These are phyloP conservation scores for Columbina picui DNA, from an alignment of 2,113 vertebrate species.

Conservation along the genomic window DNA sequence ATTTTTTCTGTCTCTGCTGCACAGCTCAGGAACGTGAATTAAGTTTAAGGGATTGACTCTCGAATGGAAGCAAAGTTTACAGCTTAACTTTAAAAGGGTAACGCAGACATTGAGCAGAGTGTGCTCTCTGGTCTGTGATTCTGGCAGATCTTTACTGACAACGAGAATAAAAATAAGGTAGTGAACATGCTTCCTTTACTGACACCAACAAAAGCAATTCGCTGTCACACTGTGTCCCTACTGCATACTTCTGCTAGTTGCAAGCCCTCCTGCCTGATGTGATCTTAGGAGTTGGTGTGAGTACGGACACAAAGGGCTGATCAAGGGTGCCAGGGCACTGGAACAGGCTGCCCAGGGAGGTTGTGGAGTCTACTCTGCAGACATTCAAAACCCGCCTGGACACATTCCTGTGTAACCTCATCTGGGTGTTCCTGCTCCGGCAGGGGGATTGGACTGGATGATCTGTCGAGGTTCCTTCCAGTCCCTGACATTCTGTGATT, in stretches of 20 bases:
- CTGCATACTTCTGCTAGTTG: not conserved
- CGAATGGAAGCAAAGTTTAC: not conserved
- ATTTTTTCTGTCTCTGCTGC: not conserved
- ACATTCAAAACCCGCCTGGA: too few relatives aligned
- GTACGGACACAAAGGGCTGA: fast-evolving
- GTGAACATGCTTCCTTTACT: not conserved
- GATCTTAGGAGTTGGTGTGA: not conserved
- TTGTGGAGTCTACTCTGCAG: too few relatives aligned
- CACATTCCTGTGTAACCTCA: too few relatives aligned
- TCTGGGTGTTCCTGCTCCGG: too few relatives aligned
- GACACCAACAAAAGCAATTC: not conserved
- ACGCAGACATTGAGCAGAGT: not conserved
- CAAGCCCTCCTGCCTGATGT: not conserved
- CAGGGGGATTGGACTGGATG: too few relatives aligned
- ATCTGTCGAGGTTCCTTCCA: too few relatives aligned
- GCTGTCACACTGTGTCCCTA: not conserved
- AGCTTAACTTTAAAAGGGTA: not conserved
- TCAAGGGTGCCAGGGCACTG: too few relatives aligned
- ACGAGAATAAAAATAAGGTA: not conserved
- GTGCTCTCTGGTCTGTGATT: not conserved
- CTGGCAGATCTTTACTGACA: not conserved
- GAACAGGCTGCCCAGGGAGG: too few relatives aligned
- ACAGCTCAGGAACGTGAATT: not conserved
- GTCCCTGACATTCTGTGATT: too few relatives aligned
- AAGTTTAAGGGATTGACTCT: not conserved